Conservation (phyloP, 2,113 vertebrate genomes). For the Cottus gobio region DNA sequence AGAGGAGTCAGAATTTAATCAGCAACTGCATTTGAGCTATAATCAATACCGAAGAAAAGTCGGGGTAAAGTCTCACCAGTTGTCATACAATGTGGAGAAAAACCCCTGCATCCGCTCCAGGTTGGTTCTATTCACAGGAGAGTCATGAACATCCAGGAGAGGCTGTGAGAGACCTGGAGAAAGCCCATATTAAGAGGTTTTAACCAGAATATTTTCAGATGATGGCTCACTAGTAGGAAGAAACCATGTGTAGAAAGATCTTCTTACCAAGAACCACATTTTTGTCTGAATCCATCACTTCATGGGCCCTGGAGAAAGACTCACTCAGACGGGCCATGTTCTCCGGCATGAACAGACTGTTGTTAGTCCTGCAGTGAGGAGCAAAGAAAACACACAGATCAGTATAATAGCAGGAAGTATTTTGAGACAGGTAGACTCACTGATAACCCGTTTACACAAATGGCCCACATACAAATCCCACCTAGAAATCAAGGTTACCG, state of each 20-base stretch:
- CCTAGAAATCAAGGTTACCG: background rate
- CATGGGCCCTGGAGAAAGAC: conserved; percentile 87
- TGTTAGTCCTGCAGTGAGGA: conserved; percentile 83
- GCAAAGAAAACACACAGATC: background rate
- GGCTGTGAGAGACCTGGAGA: conserved; percentile 88
- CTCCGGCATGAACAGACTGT: conserved; percentile 91
- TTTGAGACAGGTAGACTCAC: background rate
- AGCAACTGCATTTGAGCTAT: background rate
- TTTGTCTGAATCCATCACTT: conserved; percentile 93
- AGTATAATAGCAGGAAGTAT: background rate
- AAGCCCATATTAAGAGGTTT: background rate
- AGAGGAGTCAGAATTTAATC: background rate
- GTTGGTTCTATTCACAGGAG: conserved; percentile 88
- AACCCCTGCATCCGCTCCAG: conserved; percentile 96
- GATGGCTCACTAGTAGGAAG: background rate
- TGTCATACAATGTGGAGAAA: conserved; percentile 92
- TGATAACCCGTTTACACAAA: background rate
- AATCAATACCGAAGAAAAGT: background rate
- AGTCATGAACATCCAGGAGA: conserved; percentile 87
- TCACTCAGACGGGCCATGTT: conserved; percentile 90
- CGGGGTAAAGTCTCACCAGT: conserved; percentile 86
- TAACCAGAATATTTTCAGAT: background rate
- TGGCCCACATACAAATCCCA: background rate
- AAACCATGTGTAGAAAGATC: background rate
- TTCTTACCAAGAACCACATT: conserved; percentile 91